phyloP scores from a whole-genome alignment of 2,113 vertebrate species.

The Marcusenius ussheri region DNA sequence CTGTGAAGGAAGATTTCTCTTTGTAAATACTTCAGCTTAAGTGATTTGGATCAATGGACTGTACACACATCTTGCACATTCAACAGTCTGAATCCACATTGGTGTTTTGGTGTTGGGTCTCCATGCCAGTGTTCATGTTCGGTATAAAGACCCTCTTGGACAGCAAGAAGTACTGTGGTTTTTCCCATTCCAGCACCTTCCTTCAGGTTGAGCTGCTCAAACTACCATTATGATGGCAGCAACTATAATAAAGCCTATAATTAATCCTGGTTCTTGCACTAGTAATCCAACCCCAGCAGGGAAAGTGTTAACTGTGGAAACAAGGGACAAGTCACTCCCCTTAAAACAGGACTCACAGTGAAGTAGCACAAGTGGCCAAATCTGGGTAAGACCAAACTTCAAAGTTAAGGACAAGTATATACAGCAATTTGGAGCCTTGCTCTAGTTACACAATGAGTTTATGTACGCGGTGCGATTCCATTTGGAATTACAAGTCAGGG shows the following conservation, averaged over 20 bases:
- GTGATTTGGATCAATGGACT: conserved; percentile 66
- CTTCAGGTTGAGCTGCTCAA: not conserved
- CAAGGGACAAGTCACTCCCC: too few species aligned
- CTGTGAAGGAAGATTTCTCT: conserved; percentile 66
- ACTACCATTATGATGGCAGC: not conserved
- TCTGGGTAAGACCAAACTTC: too few species aligned
- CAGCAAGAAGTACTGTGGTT: not conserved
- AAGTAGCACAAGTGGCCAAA: not conserved
- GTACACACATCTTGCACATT: not conserved
- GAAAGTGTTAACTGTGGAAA: too few species aligned
- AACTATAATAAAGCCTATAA: not conserved
- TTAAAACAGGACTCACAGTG: too few species aligned
- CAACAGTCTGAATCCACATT: not conserved
- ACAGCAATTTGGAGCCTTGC: not conserved
- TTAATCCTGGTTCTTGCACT: not conserved
- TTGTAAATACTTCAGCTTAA: conserved; percentile 86
- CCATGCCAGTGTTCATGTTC: conserved; percentile 63
- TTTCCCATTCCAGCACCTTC: not conserved
- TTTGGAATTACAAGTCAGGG: not conserved
- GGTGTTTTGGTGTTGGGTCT: conserved; percentile 56
- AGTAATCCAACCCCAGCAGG: not conserved
- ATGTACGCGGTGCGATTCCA: not conserved
- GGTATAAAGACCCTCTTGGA: conserved; percentile 15
- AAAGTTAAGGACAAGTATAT: not conserved
- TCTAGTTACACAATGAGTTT: not conserved